Conservation (phyloP, 2,888 invertebrate genomes). For the Chrysotoxum bicinctum region DNA sequence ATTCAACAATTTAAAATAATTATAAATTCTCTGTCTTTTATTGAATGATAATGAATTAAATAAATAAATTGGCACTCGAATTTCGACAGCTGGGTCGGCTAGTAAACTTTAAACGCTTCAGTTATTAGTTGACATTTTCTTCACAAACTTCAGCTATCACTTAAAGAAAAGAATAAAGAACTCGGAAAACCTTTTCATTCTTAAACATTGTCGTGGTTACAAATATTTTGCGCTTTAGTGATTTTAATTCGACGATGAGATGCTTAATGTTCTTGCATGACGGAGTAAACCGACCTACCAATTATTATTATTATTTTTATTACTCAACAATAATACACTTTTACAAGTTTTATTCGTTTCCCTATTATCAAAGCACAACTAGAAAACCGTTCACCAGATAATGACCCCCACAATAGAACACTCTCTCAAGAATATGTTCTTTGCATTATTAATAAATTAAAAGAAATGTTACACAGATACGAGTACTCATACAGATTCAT, state of each 20-base stretch:
- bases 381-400: conserved; percentile 61
- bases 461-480: not conserved
- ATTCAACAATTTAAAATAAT: no score
- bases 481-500: not conserved
- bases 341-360: conserved; percentile 1
- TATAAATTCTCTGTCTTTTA: no score
- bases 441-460: not conserved
- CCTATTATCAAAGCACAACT: conserved; percentile 10
- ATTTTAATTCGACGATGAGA: conserved; percentile 56
- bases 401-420: conserved; percentile 46
- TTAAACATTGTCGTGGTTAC: conserved; percentile 12
- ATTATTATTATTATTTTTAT: conserved; percentile 26
- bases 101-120: no score
- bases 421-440: conserved; percentile 25
- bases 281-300: conserved; percentile 35
- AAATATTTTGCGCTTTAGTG: conserved; percentile 64
- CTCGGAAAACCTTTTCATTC: not conserved
- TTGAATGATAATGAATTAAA: no score
- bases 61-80: no score
- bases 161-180: not conserved
- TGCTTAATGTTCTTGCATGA: conserved; percentile 60
- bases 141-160: not conserved
- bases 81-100: no score
- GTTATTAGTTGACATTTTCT: not conserved
- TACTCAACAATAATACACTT: not conserved